phyloP scores from a whole-genome alignment of 2,113 vertebrate species.

The Mustela nigripes region DNA sequence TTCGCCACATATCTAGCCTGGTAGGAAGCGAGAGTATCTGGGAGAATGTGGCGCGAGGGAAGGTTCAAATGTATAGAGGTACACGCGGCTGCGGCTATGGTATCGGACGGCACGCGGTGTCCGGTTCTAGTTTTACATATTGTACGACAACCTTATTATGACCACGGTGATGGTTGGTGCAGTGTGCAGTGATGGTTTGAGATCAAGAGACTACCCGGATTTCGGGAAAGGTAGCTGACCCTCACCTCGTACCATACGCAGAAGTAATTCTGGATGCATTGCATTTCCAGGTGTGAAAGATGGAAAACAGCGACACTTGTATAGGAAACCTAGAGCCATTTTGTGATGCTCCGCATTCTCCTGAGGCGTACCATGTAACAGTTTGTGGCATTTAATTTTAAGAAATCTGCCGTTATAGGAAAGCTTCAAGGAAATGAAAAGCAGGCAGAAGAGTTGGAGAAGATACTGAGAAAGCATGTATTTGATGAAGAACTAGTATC shows the following conservation, averaged over 20 bases:
- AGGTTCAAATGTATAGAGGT: neutral
- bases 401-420: neutral
- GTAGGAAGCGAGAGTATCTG: neutral
- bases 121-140: fast-evolving
- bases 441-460: neutral
- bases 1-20: no score
- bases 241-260: neutral
- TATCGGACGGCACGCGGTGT: fast-evolving
- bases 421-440: neutral
- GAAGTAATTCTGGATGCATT: neutral
- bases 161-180: neutral
- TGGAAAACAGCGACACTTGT: no score
- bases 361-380: no score
- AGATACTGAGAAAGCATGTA: neutral
- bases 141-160: no score
- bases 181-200: neutral
- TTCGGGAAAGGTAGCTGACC: neutral
- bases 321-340: neutral
- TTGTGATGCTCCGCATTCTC: neutral
- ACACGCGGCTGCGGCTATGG: fast-evolving
- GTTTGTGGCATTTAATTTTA: neutral
- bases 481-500: neutral
- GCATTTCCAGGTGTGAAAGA: neutral
- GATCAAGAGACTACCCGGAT: neutral
- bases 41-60: neutral